phyloP scores from a whole-genome alignment of 2,113 vertebrate species.

The Mus musculus region DNA sequence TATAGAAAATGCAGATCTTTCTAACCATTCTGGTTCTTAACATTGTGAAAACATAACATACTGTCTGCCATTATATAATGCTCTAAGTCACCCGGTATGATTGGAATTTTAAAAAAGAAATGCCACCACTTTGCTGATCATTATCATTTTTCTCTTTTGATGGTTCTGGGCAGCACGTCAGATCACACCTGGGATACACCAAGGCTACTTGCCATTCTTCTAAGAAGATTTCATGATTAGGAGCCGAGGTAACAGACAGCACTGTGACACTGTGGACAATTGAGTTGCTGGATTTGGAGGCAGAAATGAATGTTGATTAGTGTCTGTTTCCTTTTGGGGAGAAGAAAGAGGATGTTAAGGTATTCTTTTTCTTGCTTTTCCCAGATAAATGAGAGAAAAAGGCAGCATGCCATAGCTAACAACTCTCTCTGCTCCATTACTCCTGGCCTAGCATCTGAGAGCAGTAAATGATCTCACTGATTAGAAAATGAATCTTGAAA shows the following conservation, averaged over 20 bases:
- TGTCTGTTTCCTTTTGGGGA: slow-evolving; percentile 67
- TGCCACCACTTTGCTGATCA: slow-evolving; percentile 48
- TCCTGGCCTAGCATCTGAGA: slow-evolving; percentile 75
- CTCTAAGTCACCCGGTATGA: slow-evolving; percentile 38
- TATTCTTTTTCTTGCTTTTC: slow-evolving; percentile 71
- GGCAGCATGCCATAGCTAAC: slow-evolving; percentile 67
- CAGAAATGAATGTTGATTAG: slow-evolving; percentile 72
- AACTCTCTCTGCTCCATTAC: slow-evolving; percentile 73
- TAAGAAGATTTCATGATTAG: slow-evolving; percentile 74
- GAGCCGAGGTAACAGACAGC: slow-evolving; percentile 57
- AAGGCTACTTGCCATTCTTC: slow-evolving; percentile 63
- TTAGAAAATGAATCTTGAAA: slow-evolving; percentile 84
- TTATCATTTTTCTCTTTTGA: slow-evolving; percentile 66
- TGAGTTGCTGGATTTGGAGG: slow-evolving; percentile 65
- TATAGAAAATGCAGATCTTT: slow-evolving; percentile 75
- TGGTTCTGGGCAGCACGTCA: slow-evolving; percentile 21
- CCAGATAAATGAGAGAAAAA: slow-evolving; percentile 75
- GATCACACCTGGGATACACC: slow-evolving; percentile 36
- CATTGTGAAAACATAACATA: slow-evolving; percentile 58
- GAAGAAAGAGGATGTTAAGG: slow-evolving; percentile 66
- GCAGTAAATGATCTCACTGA: slow-evolving; percentile 80
- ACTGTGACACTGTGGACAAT: slow-evolving; percentile 63
- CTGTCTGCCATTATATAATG: slow-evolving; percentile 37
- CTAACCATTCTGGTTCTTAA: slow-evolving; percentile 65
- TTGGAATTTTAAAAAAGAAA: slow-evolving; percentile 71